Base-by-base conservation (phyloP, 2,797 vertebrate genomes). In the Peromyscus aztecus region DNA sequence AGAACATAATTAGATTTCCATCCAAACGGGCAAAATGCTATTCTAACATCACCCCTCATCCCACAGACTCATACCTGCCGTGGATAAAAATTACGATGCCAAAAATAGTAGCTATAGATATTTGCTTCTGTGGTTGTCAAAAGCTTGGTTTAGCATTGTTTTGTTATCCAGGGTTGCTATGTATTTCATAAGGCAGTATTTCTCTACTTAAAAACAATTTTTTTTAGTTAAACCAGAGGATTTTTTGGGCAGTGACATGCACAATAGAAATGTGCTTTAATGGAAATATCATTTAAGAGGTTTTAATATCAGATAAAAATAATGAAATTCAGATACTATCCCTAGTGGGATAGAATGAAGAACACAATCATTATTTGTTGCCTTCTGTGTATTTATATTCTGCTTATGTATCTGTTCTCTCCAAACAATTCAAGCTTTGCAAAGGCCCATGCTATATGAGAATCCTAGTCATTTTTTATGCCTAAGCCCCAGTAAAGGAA, bases 261-360 rank as follows among this genome's bases (percentile, higher is more conserved):
- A 77, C 40, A 73, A 37, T 5, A 81, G 65, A 94, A 94, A 81
- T 84, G 71, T 89, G 27, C 31, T 91, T 90, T 69, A 88, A 87
- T 94, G 49, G 6, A 73, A 88, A 43, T 85, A 71, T 21, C 83
- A 24, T 91, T 94, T 85, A 90, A 90, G n/a, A 88, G 55, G 69
- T 43, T 77, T 90, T 93, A 93, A 63, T 94, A 93, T 95, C 43
- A 91, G 63, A n/a, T 94, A 85, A 86, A 43, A 95, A 88, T 93
- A 80, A n/a, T 80, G 69, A 94, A 91, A 90, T 92, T 91, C 76
- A 89, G 52, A 27, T 81, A 77, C 87, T 49, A 80, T 59, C 7
- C 29, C 49, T 86, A 69, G 84, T 83, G 37, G 65, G 81, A 82
- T 87, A 81, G 13, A 61, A 87, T 61, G 6, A 31, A 73, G 59